Evolutionary conservation across 2,113 vertebrate species (phyloP).

Genomic region (Chitala chitala): DNA sequence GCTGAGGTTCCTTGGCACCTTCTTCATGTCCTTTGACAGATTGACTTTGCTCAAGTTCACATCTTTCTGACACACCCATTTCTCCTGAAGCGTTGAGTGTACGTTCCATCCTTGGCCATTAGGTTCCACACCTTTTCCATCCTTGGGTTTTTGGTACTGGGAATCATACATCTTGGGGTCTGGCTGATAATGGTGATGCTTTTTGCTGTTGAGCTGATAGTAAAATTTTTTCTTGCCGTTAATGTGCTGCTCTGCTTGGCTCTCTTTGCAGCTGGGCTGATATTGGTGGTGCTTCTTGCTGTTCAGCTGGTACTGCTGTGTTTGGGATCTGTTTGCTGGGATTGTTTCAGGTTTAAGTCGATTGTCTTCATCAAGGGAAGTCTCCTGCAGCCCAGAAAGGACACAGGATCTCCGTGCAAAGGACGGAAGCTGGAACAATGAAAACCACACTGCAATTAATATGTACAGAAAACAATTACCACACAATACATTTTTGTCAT

Average conservation of each 20-base stretch:
- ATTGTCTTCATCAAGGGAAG: slow-evolving; percentile 62
- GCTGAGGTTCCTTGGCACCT: slow-evolving; percentile 42
- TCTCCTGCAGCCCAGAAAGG: slow-evolving; percentile 79
- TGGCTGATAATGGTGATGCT: slow-evolving; percentile 94
- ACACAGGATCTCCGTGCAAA: slow-evolving; percentile 89
- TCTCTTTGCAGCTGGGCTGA: slow-evolving; percentile 83
- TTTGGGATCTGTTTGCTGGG: slow-evolving; percentile 72
- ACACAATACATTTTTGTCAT: neutral
- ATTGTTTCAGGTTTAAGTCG: slow-evolving; percentile 70
- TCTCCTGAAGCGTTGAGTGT: slow-evolving; percentile 69
- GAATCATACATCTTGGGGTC: slow-evolving; percentile 91
- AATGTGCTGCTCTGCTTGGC: slow-evolving; percentile 69
- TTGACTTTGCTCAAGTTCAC: slow-evolving; percentile 77
- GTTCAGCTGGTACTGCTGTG: slow-evolving; percentile 93
- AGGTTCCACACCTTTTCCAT: slow-evolving; percentile 70
- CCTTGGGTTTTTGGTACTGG: slow-evolving; percentile 74
- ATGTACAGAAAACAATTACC: neutral
- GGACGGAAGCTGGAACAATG: slow-evolving; percentile 75
- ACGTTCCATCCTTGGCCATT: slow-evolving; percentile 69
- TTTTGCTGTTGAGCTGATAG: slow-evolving; percentile 97
- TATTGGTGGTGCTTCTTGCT: slow-evolving; percentile 98
- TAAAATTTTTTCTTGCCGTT: slow-evolving; percentile 86
- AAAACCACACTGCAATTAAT: slow-evolving; percentile 23
- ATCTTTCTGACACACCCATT: slow-evolving; percentile 77
- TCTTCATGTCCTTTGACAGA: slow-evolving; percentile 57